Conservation (phyloP, 2,797 vertebrate species). For the Betta splendens region DNA sequence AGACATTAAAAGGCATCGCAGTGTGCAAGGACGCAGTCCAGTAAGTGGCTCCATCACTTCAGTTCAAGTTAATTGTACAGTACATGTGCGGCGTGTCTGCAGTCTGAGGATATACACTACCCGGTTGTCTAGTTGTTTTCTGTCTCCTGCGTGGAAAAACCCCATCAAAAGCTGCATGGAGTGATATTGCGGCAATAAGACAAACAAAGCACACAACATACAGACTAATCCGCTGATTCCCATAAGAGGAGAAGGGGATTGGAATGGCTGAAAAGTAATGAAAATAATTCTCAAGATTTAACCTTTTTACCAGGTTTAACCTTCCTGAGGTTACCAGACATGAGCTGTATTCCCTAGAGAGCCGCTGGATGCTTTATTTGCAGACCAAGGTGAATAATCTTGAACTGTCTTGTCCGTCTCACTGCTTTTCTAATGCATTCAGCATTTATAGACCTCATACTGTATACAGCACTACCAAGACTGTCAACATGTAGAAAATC, state of each 20-base stretch:
- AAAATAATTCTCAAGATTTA: slow-evolving; percentile 74
- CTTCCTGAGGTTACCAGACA: slow-evolving; percentile 75
- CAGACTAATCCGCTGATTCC: slow-evolving; percentile 60
- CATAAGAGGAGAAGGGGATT: slow-evolving; percentile 52
- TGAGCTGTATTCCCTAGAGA: slow-evolving; percentile 71
- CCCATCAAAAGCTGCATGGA: slow-evolving; percentile 27
- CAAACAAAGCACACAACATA: slow-evolving; percentile 34
- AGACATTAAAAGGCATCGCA: slow-evolving; percentile 65
- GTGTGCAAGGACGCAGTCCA: slow-evolving; percentile 36
- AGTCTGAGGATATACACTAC: slow-evolving; percentile 23
- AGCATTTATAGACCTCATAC: slow-evolving; percentile 48
- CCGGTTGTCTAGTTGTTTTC: slow-evolving; percentile 11
- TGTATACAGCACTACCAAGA: background rate
- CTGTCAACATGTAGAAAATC: background rate
- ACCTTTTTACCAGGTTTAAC: slow-evolving; percentile 79
- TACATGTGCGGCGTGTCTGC: slow-evolving; percentile 17
- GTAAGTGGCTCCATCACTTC: slow-evolving; percentile 60
- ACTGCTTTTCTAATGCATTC: slow-evolving; percentile 56
- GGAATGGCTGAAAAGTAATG: slow-evolving; percentile 67
- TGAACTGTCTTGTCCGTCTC: slow-evolving; percentile 52
- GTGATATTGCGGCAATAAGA: slow-evolving; percentile 42
- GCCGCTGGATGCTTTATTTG: slow-evolving; percentile 72
- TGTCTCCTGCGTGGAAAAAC: slow-evolving; percentile 25
- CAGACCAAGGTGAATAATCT: slow-evolving; percentile 68
- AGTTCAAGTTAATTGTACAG: slow-evolving; percentile 60